Evolutionary conservation across 2,888 invertebrate species (phyloP), one percentile per base, ranked within the genome.

Genomic region (Phytoseiulus persimilis): DNA sequence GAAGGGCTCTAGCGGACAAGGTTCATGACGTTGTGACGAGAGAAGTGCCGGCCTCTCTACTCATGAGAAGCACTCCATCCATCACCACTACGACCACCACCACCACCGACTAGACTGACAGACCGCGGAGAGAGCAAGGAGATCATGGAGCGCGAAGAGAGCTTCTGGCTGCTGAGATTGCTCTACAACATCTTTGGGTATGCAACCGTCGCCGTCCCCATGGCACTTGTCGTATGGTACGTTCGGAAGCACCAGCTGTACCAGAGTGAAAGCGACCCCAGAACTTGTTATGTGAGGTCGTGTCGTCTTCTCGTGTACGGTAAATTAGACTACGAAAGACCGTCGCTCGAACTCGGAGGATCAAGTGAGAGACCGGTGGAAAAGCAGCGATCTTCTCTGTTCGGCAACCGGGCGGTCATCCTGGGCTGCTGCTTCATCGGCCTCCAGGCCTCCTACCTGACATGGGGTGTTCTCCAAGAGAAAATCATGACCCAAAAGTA

Each of bases 381-480:
- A 23, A 90, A 31, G 0, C 83, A 90, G 32, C 90, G 89, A 0
- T 89, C 90, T 32, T 65, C 65, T 2, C 14, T 65, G 28, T 83
- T 90, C n/a, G 89, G 83, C 90, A 94, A 95, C 92, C 95, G 95
- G 92, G 94, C 94, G 0, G 91, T 95, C 39, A 92, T 95, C 87
- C 93, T 97, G 2, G 89, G 94, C 0, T 95, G 96, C 93, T 98
- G 98, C 93, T 96, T 97, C 92, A 93, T 94, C 18, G 98, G 98
- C 0, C 94, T 99, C 18, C 97, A 98, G 95, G 94, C 95, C 6
- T 96, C 97, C 83, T 98, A 98, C 92, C 94, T 98, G 39, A 96
- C 97, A 90, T 99, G 98, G 98, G 99, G 99, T 9, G 94, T 98
- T 90, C 94, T 99, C 90, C 99, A 99, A 93, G 99, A 99, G 93